Evolutionary conservation across 2,113 vertebrate species (phyloP).

Genomic region (Ameiurus melas): DNA sequence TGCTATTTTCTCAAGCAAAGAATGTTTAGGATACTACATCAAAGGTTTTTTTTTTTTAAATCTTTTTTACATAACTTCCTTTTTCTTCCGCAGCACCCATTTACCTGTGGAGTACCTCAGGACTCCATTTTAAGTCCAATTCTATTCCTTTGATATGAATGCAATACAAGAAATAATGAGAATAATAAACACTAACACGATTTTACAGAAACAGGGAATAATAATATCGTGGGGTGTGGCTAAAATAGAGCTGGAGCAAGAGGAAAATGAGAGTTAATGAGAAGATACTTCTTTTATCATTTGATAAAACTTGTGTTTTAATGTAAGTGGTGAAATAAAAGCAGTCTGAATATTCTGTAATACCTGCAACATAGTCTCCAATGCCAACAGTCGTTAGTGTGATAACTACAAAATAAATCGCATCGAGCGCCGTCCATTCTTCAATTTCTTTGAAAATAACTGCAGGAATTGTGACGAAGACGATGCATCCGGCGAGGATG

Average conservation of each 20-base stretch:
- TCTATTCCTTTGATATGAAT: background rate
- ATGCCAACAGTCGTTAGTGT: constrained; percentile 86
- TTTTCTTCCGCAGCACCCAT: background rate
- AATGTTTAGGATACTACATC: background rate
- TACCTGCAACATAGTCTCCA: constrained; percentile 87
- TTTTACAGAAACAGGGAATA: background rate
- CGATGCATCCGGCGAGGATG: constrained; percentile 81
- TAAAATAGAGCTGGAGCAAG: background rate
- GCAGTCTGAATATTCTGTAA: background rate
- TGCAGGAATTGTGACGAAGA: constrained; percentile 81
- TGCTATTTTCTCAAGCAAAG: background rate
- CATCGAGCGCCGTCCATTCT: constrained; percentile 79
- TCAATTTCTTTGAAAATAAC: constrained; percentile 81
- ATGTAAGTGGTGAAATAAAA: background rate
- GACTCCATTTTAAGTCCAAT: background rate
- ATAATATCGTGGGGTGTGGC: background rate
- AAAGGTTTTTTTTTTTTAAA: background rate
- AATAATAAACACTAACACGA: background rate
- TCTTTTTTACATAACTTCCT: background rate
- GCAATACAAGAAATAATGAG: background rate
- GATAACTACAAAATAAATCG: constrained; percentile 84
- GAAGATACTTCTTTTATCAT: background rate
- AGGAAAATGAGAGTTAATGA: background rate
- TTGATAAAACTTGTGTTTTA: background rate
- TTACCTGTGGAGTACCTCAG: background rate